Percentiles rank a stretch among this genome's conserved stretches.
These are phyloP conservation scores for Hylaeus volcanicus DNA, from an alignment of 1,140 invertebrate genomes.

Conservation along the genomic window DNA sequence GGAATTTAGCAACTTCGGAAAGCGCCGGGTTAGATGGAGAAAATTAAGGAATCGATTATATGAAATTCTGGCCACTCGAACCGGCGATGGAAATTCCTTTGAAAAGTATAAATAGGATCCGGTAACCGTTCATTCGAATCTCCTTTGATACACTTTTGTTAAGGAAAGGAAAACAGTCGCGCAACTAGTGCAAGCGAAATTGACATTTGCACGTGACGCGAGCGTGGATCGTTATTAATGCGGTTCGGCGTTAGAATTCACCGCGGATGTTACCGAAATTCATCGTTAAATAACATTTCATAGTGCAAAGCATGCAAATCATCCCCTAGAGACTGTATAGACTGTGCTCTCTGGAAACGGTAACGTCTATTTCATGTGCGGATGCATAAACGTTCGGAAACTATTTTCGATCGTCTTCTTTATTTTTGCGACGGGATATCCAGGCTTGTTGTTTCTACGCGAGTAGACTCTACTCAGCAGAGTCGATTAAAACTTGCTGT, in stretches of 20 bases:
- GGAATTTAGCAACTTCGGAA: slow-evolving; percentile 7
- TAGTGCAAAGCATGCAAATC: slow-evolving; percentile 29
- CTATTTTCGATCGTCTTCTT: neutral
- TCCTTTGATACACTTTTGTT: neutral
- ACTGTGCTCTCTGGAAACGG: slow-evolving; percentile 2
- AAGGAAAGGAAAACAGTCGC: neutral
- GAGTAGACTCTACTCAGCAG: too few relatives aligned
- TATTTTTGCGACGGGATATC: neutral
- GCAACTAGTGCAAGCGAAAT: neutral
- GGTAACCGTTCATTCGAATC: slow-evolving; percentile 3
- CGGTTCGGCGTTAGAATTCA: slow-evolving; percentile 5
- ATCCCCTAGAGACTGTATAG: slow-evolving; percentile 24
- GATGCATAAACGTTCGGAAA: neutral
- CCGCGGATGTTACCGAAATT: slow-evolving; percentile 20
- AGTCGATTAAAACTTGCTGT: too few relatives aligned
- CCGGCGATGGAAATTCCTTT: neutral
- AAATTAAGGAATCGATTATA: slow-evolving; percentile 1
- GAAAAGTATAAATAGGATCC: neutral
- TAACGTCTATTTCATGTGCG: slow-evolving; percentile 23
- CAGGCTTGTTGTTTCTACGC: too few relatives aligned
- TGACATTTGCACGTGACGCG: neutral
- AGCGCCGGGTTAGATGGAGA: too few relatives aligned
- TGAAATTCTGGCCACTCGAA: neutral
- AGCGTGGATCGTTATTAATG: neutral
- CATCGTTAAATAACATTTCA: slow-evolving; percentile 39